Conservation (phyloP, 2,113 vertebrate genomes). For the Albula goreensis region DNA sequence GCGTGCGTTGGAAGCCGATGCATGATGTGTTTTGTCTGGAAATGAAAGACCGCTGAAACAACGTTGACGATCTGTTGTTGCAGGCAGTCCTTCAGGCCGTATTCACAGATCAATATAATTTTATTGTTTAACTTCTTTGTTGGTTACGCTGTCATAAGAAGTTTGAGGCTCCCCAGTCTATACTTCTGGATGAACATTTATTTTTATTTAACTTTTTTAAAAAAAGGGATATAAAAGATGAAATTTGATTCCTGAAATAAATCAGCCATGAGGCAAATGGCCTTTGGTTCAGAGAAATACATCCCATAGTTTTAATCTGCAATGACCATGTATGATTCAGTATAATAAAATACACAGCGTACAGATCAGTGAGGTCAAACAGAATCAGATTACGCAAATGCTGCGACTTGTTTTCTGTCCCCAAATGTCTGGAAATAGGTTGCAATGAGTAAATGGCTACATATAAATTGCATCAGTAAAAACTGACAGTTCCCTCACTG, state of each 20-base stretch:
- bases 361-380: background rate
- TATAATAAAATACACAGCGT: background rate
- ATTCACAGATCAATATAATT: too few relatives aligned
- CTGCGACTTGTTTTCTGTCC: background rate
- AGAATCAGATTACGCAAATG: background rate
- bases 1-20: background rate
- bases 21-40: background rate
- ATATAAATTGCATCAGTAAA: conserved; percentile 4
- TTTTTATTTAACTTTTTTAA: too few relatives aligned
- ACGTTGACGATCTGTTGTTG: background rate
- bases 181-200: too few relatives aligned
- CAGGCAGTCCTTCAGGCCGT: background rate
- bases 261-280: background rate
- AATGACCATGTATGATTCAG: background rate
- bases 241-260: too few relatives aligned
- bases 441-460: background rate
- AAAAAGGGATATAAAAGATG: too few relatives aligned
- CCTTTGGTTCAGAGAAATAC: background rate
- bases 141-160: background rate
- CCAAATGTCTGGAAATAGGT: background rate
- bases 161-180: background rate
- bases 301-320: conserved; percentile 13
- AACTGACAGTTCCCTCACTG: background rate
- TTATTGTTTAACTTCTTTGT: background rate
- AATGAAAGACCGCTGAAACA: background rate